Percentiles rank a stretch among this genome's conserved stretches.
phyloP scores from a whole-genome alignment of 2,888 invertebrate genomes.

The Conus canariensis region DNA sequence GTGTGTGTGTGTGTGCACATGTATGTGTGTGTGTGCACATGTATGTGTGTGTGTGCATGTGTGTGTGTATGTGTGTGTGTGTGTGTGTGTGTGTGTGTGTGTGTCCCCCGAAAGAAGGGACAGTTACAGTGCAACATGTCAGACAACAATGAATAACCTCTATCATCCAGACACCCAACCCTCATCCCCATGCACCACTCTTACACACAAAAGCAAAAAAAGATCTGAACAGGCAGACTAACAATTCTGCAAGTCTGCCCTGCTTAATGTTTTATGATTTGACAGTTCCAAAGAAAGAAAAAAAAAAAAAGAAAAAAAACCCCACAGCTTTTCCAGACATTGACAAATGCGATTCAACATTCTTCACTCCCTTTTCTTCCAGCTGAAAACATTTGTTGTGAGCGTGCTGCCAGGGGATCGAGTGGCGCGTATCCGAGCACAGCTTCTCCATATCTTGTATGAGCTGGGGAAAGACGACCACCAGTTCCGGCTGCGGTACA shows the following conservation, averaged over 20 bases:
- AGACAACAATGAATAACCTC: no score
- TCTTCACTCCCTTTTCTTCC: slow-evolving; percentile 44
- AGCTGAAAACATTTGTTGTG: slow-evolving; percentile 75
- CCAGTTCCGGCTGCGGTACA: slow-evolving; percentile 74
- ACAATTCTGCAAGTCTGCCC: no score
- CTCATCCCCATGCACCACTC: background rate
- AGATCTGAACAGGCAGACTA: no score
- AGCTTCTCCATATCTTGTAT: slow-evolving; percentile 73
- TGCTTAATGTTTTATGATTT: no score
- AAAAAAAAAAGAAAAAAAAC: no score
- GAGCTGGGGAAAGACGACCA: slow-evolving; percentile 73
- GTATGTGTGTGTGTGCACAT: background rate
- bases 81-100: slow-evolving; percentile 18
- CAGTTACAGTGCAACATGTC: background rate
- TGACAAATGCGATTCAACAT: no score
- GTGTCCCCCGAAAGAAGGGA: background rate
- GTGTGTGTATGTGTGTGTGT: slow-evolving; percentile 2
- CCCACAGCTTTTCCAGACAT: no score
- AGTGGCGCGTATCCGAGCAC: slow-evolving; percentile 73
- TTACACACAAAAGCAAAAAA: no score
- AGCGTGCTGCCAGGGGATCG: slow-evolving; percentile 68
- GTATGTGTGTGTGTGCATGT: background rate
- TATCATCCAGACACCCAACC: no score
- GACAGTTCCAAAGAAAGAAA: no score
- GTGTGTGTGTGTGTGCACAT: background rate